Conservation (phyloP, 1,140 invertebrate genomes). For the Brachionus koreanus region DNA sequence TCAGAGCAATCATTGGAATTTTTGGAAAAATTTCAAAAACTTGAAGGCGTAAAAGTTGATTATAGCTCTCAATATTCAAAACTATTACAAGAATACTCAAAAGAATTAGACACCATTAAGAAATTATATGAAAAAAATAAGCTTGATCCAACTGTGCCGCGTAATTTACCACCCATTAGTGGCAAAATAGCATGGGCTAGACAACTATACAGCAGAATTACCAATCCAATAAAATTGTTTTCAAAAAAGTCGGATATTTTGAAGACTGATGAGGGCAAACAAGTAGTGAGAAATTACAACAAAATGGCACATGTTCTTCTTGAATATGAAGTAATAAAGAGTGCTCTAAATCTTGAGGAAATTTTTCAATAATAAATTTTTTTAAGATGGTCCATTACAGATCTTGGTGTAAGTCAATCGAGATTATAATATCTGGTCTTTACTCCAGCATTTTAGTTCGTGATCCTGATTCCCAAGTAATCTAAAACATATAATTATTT, state of each 20-base stretch:
- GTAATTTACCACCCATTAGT: conserved; percentile 59
- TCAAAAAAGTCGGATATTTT: conserved; percentile 54
- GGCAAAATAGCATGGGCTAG: conserved; percentile 60
- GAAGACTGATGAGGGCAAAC: conserved; percentile 61
- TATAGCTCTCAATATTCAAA: conserved; percentile 73
- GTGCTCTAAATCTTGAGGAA: not conserved
- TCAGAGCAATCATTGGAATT: conserved; percentile 57
- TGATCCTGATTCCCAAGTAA: not conserved
- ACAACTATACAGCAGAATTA: conserved; percentile 60
- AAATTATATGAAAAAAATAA: conserved; percentile 60
- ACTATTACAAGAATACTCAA: conserved; percentile 75
- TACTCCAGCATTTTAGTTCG: conserved; percentile 54
- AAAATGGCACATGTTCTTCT: conserved; percentile 59
- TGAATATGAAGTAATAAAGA: conserved; percentile 57
- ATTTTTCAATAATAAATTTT: not conserved
- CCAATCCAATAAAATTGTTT: conserved; percentile 63
- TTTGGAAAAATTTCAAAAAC: conserved; percentile 57
- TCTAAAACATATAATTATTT: not conserved
- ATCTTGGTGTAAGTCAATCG: conserved; percentile 56
- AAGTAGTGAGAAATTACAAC: conserved; percentile 66
- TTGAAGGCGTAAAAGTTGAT: conserved; percentile 54
- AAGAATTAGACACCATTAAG: conserved; percentile 75
- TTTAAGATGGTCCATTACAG: conserved; percentile 57
- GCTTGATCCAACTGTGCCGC: conserved; percentile 55
- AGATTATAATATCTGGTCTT: conserved; percentile 55